Base-by-base conservation (phyloP, 2,888 invertebrate genomes). In the Lepidochrysops patricia region DNA sequence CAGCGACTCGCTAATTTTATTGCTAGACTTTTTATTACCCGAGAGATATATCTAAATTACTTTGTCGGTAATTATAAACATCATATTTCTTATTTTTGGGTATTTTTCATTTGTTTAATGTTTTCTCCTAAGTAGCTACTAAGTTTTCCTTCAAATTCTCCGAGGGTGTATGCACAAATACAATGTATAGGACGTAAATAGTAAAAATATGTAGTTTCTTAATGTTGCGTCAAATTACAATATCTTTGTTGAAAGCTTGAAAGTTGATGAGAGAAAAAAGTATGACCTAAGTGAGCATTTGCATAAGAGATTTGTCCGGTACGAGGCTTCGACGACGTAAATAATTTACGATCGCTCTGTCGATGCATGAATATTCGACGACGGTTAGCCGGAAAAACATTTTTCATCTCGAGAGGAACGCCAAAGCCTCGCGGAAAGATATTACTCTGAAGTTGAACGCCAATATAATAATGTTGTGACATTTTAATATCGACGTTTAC, bases 401-500 rank as follows among this genome's bases (percentile, higher is more conserved):
- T 80, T 79, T 80, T 78, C 80, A 80, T 79, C 72, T 71, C 70
- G 69, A 73, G 70, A 75, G 72, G 76, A 74, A 73, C 73, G 73
- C 71, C 68, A 65, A 70, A 73, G 72, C 72, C 70, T 71, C 69
- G 67, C 71, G 68, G 72, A 76, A 73, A 71, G 75, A 79, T 82
- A 83, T 82, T 82, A 77, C 76, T 77, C 76, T 76, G 76, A 76
- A 82, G 74, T 80, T 79, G 73, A 78, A 75, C 74, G 70, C 66
- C 74, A 69, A 79, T 84, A 79, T 83, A 79, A 82, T 82, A 77
- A 80, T 84, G 76, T 74, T 72, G 74, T 75, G 75, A 80, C 50
- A 80, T 80, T 81, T 76, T 81, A 79, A 83, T 82, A 84, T 82
- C 77, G 74, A 76, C 74, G 74, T 77, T 76, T 77, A 77, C 76